These are phyloP conservation scores for Thyatira batis DNA, from an alignment of 2,888 invertebrate species.

Conservation along the genomic window DNA sequence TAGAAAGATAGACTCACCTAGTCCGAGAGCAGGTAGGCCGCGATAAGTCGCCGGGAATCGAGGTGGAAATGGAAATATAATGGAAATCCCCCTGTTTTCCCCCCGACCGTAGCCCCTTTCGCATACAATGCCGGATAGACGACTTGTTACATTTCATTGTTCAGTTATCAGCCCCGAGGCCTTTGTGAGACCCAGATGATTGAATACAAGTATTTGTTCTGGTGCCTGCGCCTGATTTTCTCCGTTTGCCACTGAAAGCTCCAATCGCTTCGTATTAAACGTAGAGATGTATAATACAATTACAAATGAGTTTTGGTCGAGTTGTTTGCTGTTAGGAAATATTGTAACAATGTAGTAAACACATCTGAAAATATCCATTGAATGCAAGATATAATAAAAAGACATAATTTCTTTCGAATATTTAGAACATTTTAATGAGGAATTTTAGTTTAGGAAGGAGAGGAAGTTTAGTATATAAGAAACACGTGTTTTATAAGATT, in stretches of 20 bases:
- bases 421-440: too few relatives aligned
- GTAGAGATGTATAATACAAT: conserved; percentile 53
- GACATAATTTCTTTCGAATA: conserved; percentile 1
- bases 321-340: conserved; percentile 27
- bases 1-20: conserved; percentile 80
- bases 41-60: conserved; percentile 78
- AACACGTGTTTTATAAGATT: too few relatives aligned
- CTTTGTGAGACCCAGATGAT: conserved; percentile 79
- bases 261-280: conserved; percentile 63
- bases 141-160: conserved; percentile 83
- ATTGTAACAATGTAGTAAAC: neutral
- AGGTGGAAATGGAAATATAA: conserved; percentile 83
- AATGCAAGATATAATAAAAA: too few relatives aligned
- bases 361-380: neutral
- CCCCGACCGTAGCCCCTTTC: conserved; percentile 34
- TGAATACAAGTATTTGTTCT: conserved; percentile 82
- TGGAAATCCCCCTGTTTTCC: conserved; percentile 60
- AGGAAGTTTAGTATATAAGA: too few relatives aligned
- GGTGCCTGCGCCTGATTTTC: conserved; percentile 77
- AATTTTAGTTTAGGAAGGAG: too few relatives aligned
- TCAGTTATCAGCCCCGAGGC: conserved; percentile 80
- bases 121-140: conserved; percentile 79
- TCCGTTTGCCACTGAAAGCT: conserved; percentile 71
- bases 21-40: conserved; percentile 72
- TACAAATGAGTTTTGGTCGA: conserved; percentile 51